Evolutionary conservation across 1,140 invertebrate species (phyloP).

Genomic region (Stegodyphus mimosarum): DNA sequence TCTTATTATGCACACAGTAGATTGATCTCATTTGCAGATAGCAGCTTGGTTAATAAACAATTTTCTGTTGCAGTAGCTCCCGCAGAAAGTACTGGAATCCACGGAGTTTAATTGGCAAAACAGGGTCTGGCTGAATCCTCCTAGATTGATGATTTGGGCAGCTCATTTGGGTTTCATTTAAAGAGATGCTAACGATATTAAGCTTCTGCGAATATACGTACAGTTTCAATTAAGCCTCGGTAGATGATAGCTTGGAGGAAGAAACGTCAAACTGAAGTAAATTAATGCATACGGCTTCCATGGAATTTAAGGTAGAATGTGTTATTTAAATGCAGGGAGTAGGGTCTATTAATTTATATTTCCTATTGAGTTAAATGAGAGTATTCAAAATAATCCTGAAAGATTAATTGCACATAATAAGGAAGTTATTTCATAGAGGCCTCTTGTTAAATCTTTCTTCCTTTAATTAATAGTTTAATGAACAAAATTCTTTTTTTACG

Average conservation of each 20-base stretch:
- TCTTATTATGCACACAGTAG: conserved; percentile 26
- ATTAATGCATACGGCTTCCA: too few species aligned
- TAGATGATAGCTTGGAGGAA: not conserved
- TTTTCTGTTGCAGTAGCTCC: not conserved
- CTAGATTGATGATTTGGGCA: conserved; percentile 4
- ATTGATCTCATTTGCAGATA: conserved; percentile 38
- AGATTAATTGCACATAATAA: too few species aligned
- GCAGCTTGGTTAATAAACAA: conserved; percentile 51
- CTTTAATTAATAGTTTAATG: too few species aligned
- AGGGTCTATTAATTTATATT: too few species aligned
- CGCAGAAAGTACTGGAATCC: conserved; percentile 11
- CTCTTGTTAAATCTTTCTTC: too few species aligned
- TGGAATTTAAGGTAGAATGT: too few species aligned
- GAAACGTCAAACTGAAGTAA: not conserved
- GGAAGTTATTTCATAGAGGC: too few species aligned
- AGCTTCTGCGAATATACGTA: not conserved
- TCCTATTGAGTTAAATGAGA: too few species aligned
- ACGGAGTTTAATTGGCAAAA: conserved; percentile 36
- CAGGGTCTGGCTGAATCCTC: not conserved
- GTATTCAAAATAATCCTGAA: too few species aligned
- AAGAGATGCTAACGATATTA: conserved; percentile 54
- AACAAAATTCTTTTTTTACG: too few species aligned
- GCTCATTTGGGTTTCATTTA: conserved; percentile 49
- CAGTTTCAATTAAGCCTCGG: conserved; percentile 23
- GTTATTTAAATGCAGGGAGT: too few species aligned